Conservation (phyloP, 2,888 invertebrate species). For the Zaprionus lineosus region DNA sequence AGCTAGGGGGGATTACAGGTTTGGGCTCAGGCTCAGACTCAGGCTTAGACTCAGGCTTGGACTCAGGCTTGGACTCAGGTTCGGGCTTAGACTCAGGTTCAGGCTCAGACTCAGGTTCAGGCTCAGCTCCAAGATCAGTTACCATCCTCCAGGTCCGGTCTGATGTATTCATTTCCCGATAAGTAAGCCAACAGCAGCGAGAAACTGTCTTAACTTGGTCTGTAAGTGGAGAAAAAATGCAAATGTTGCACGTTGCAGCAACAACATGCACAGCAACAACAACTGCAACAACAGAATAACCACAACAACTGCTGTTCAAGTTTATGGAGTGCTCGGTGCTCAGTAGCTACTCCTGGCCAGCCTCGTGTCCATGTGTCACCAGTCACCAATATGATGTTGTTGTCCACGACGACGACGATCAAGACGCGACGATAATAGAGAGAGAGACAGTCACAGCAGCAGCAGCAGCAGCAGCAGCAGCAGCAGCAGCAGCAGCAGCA, state of each 20-base stretch:
- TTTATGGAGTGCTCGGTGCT: constrained; percentile 63
- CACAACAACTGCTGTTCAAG: constrained; percentile 50
- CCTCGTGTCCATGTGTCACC: constrained; percentile 74
- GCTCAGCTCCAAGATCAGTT: too few relatives aligned
- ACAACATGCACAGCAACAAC: constrained; percentile 13
- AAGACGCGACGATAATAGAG: constrained; percentile 65
- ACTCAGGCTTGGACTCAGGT: too few relatives aligned
- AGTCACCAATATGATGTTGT: constrained; percentile 74
- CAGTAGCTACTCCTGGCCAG: constrained; percentile 21
- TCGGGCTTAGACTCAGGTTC: too few relatives aligned
- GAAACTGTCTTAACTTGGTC: constrained; percentile 38
- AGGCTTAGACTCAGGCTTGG: too few relatives aligned
- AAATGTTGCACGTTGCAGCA: constrained; percentile 66
- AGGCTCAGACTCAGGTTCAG: not conserved
- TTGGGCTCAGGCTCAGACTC: constrained; percentile 2
- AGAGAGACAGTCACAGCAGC: constrained; percentile 22
- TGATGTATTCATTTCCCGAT: constrained; percentile 71
- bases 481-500: constrained; percentile 9
- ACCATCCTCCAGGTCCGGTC: constrained; percentile 24
- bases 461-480: constrained; percentile 2
- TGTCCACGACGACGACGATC: constrained; percentile 54
- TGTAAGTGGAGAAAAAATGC: constrained; percentile 53
- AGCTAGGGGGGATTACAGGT: not conserved
- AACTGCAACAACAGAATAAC: constrained; percentile 22
- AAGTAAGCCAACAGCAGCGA: constrained; percentile 21